Evolutionary conservation across 2,888 invertebrate species (phyloP), one percentile per base, ranked within the genome.

Genomic region (Dorcus parallelipipedus): DNA sequence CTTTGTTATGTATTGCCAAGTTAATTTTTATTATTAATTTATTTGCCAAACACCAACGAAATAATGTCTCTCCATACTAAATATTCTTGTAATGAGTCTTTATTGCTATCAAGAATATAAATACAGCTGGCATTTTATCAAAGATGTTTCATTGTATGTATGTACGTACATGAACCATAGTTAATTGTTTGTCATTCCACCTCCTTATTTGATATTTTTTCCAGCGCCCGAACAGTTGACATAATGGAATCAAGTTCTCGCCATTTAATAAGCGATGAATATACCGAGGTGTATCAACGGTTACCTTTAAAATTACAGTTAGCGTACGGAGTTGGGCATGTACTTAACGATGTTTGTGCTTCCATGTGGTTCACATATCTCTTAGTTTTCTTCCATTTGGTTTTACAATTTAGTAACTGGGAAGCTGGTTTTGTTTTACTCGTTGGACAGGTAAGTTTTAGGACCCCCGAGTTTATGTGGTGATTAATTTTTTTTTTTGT

Each of bases 321-420:
- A 14, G 84, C 86, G 0, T 92, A 88, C 76, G 84, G 85, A 20
- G 84, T 93, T 45, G 96, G 96, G 0, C 96, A 97, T 78, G 87
- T 96, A 40, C 81, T 95, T 64, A 97, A 97, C 78, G 96, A 97
- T 80, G 85, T 97, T 26, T 94, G 93, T 78, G 94, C 95, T 26
- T 91, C 94, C 56, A 90, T 97, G 85, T 96, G 96, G 96, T 97
- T 96, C 78, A 93, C 93, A 0, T 97, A 96, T 77, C 83, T 95
- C 50, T 81, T 97, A 69, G 87, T 96, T 33, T 96, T 87, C 78
- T 90, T 93, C 71, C 84, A 84, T 71, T 76, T 84, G 64, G 85
- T 85, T 7, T 76, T 85, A 33, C 80, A 83, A 69, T 85, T 85
- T 70, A 81, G 78, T 70, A 82, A 83, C 49, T 78, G 82, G 61